phyloP scores from a whole-genome alignment of 2,113 vertebrate species.

The Diadophis punctatus region DNA sequence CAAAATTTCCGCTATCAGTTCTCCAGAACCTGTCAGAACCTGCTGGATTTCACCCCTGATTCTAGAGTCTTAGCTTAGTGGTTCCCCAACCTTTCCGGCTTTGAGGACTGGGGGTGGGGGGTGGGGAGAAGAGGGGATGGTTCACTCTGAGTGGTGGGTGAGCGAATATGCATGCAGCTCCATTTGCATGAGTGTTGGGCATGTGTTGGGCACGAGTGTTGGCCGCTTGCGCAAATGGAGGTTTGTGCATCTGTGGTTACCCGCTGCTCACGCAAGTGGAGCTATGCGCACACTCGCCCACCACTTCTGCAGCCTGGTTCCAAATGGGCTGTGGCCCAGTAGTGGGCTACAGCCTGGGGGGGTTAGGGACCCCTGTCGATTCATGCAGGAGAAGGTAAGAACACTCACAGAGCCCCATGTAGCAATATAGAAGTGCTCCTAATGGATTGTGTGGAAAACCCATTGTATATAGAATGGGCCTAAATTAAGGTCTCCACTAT shows the following conservation, averaged over 20 bases:
- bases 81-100: neutral
- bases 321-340: no score
- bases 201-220: neutral
- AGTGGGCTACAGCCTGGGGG: no score
- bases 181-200: neutral
- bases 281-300: accelerated
- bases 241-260: neutral
- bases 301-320: neutral
- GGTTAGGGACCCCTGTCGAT: neutral
- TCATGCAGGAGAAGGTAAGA: neutral
- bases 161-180: neutral
- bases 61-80: neutral
- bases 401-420: neutral
- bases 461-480: neutral
- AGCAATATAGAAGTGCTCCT: neutral
- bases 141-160: neutral
- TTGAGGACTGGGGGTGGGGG: neutral
- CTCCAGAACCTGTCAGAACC: no score
- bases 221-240: neutral
- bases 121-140: neutral
- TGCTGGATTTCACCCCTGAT: no score
- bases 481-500: neutral
- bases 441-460: neutral
- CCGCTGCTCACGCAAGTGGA: accelerated
- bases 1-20: no score